Conservation (phyloP, 2,888 invertebrate genomes). For the Bugulina stolonifera region DNA sequence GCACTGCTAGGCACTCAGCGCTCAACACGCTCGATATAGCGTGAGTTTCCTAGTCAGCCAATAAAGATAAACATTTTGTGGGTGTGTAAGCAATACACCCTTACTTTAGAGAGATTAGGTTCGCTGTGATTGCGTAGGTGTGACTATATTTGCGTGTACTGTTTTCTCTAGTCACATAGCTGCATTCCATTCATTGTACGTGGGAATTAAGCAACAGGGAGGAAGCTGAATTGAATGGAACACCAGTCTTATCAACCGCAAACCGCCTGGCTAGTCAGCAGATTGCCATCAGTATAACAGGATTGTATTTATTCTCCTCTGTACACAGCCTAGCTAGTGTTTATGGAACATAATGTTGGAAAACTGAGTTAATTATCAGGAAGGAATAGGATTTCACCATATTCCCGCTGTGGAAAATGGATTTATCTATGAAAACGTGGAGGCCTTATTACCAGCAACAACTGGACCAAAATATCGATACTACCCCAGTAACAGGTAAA, state of each 20-base stretch:
- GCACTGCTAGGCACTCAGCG: conserved; percentile 11
- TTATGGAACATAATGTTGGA: too few relatives aligned
- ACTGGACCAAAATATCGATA: too few relatives aligned
- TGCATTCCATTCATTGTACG: conserved; percentile 24
- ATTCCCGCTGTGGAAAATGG: neutral
- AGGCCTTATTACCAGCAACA: neutral
- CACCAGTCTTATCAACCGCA: too few relatives aligned
- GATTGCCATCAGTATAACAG: too few relatives aligned
- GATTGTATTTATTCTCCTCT: too few relatives aligned
- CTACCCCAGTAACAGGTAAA: too few relatives aligned
- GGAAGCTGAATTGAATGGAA: neutral
- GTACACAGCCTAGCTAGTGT: too few relatives aligned
- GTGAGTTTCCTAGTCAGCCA: neutral
- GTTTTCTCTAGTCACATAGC: neutral
- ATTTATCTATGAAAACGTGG: conserved; percentile 20
- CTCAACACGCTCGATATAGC: neutral
- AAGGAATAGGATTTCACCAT: too few relatives aligned
- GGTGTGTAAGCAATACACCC: neutral
- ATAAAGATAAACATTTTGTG: neutral
- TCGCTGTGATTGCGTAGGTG: conserved; percentile 22
- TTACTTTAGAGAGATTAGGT: neutral
- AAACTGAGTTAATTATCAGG: too few relatives aligned
- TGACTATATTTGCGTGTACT: conserved; percentile 2
- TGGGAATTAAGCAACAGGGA: neutral
- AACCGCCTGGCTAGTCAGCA: too few relatives aligned